Evolutionary conservation across 2,113 vertebrate species (phyloP).

Genomic region (Oenanthe melanoleuca): DNA sequence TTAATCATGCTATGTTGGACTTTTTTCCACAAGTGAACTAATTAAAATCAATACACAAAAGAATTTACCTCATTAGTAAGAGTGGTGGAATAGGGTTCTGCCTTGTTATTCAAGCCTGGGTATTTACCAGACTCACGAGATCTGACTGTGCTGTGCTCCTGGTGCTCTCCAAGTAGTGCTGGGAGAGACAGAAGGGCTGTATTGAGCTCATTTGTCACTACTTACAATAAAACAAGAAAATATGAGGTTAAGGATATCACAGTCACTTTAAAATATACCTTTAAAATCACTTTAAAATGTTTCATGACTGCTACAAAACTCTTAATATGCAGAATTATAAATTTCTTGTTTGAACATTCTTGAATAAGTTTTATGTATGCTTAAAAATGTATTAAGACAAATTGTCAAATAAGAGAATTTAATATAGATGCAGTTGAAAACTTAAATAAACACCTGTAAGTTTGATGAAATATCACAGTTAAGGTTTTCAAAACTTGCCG

Average conservation of each 20-base stretch:
- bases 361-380: neutral
- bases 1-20: constrained; percentile 20
- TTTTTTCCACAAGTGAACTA: constrained; percentile 52
- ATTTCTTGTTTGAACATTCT: neutral
- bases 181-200: neutral
- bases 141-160: neutral
- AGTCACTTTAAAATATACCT: neutral
- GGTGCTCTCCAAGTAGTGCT: neutral
- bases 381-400: neutral
- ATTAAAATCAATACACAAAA: constrained; percentile 57
- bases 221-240: neutral
- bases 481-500: neutral
- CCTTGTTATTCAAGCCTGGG: constrained; percentile 7
- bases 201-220: neutral
- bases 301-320: neutral
- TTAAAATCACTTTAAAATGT: neutral
- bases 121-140: neutral
- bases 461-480: neutral
- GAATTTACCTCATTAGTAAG: constrained; percentile 44
- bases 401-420: neutral
- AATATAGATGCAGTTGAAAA: neutral
- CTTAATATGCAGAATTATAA: neutral
- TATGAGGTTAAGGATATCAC: neutral
- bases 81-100: neutral
- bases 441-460: neutral